Percentiles rank a stretch among this genome's conserved stretches.
Conservation (phyloP, 2,888 invertebrate genomes). For the Idaea aversata region DNA sequence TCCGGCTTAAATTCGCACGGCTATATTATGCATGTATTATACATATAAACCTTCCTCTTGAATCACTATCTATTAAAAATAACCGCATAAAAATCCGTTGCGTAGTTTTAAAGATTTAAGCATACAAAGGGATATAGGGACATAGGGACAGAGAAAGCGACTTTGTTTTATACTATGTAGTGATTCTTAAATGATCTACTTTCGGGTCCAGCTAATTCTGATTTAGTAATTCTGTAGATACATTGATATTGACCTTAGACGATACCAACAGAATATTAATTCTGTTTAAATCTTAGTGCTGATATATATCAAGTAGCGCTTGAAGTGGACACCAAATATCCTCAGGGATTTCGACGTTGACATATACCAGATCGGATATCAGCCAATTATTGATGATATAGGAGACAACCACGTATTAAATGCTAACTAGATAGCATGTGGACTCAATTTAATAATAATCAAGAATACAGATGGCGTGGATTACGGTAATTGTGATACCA, state of each 20-base stretch:
- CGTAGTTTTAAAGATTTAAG: no score
- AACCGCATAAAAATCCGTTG: no score
- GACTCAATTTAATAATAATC: background rate
- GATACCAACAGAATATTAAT: background rate
- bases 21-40: no score
- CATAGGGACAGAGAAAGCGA: no score
- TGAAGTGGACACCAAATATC: constrained; percentile 15
- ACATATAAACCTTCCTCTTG: no score
- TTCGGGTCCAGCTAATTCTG: no score
- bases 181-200: no score
- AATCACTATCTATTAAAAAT: no score
- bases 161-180: no score
- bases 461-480: background rate
- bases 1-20: no score
- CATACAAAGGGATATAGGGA: no score
- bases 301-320: constrained; percentile 2
- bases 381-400: constrained; percentile 19
- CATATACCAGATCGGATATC: constrained; percentile 17
- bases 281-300: background rate
- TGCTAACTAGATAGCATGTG: constrained; percentile 9
- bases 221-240: no score
- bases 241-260: background rate
- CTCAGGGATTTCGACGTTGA: constrained; percentile 21
- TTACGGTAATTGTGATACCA: background rate
- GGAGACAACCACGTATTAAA: constrained; percentile 11